Evolutionary conservation across 2,888 invertebrate species (phyloP).

Genomic region (Rhagium mordax): DNA sequence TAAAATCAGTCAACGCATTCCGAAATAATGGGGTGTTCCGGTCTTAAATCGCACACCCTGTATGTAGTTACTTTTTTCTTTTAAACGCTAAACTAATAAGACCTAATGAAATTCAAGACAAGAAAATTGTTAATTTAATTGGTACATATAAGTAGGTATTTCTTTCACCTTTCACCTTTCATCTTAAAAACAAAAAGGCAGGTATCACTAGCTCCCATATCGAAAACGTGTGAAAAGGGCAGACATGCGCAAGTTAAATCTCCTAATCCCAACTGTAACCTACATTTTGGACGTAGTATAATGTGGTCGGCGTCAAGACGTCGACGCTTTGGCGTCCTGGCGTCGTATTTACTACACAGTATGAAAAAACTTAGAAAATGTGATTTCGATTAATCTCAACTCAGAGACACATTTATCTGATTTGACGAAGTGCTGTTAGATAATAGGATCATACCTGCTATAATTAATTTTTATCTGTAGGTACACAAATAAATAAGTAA

Average conservation of each 20-base stretch:
- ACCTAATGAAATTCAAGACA: too few species aligned
- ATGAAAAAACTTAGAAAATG: background rate
- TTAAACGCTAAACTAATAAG: too few species aligned
- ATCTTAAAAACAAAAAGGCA: background rate
- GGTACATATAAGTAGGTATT: too few species aligned
- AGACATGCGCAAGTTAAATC: constrained; percentile 5
- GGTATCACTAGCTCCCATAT: too few species aligned
- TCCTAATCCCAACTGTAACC: constrained; percentile 3
- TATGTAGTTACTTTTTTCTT: too few species aligned
- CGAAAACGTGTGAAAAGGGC: background rate
- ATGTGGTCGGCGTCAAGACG: constrained; percentile 37
- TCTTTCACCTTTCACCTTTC: too few species aligned
- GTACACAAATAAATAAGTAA: background rate
- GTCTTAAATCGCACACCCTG: too few species aligned
- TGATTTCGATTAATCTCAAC: background rate
- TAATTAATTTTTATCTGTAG: background rate
- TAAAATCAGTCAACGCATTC: too few species aligned
- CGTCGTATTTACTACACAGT: constrained; percentile 19
- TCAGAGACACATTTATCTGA: constrained; percentile 8
- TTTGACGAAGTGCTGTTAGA: background rate
- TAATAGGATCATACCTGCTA: background rate
- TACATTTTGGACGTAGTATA: constrained; percentile 26
- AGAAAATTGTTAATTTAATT: too few species aligned
- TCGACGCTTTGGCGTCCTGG: constrained; percentile 40
- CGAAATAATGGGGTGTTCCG: too few species aligned